Base-by-base conservation (phyloP, 2,113 vertebrate genomes). In the Brachionichthys hirsutus region DNA sequence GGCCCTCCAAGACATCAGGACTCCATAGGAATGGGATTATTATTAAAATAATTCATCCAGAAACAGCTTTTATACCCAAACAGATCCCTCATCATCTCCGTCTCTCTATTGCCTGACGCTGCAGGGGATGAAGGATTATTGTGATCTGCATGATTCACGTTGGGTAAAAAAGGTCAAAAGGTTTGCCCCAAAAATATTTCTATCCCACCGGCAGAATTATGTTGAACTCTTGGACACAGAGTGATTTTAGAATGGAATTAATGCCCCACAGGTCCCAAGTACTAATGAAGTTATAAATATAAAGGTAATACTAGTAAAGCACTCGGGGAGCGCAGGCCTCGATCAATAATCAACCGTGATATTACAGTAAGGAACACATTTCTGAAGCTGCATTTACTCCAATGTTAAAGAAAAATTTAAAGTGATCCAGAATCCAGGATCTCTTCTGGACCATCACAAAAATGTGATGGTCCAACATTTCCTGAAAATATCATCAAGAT, bases 1-100 rank as follows among this genome's bases (percentile, higher is more conserved):
- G 67, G 30, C 75, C 82, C 75, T 92, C 90, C 13, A 92, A 69
- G 3, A 70, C 70, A 22, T 12, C 11, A 36, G 71, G 18, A 58
- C 84, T 89, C 36, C 12, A 57, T 56, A 45, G 36, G 17, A 12
- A 18, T 12, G 19, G 9, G 8, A 36, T 35, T 20, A 51, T 1
- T 43, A 54, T 67, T 55, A 41, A n/a, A 16, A 30, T 61, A 15
- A 70, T 71, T 41, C 30, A 35, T 11, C 40, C 14, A 59, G 47
- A 50, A 12, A 8, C 54, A 17, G 16, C 50, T 71, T 80, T 53
- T 51, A 63, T 50, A 24, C 70, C 70, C 35, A 54, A 66, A 44
- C 16, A 75, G 35, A 66, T 60, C 48, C 77, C 36, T 30, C 54
- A 75, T 50, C 65, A 73, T 70, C 70, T 72, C 67, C 13, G 52